Conservation (phyloP, 2,888 invertebrate species). For the Synergus gifuensis region DNA sequence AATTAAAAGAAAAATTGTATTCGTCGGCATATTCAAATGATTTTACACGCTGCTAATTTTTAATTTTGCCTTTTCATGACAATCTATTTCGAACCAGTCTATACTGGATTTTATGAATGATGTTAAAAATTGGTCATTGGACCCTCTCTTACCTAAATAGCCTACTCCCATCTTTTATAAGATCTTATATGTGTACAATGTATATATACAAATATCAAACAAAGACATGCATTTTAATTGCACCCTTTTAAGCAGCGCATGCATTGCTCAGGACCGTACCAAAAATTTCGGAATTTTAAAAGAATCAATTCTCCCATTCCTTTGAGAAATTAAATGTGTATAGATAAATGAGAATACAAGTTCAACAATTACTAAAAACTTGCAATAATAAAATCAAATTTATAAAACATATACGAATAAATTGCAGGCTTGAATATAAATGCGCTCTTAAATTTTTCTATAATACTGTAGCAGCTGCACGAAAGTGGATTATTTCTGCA, state of each 20-base stretch:
- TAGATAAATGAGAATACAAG: neutral
- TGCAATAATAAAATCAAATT: neutral
- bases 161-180: neutral
- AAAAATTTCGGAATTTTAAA: neutral
- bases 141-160: neutral
- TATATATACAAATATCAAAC: too few species aligned
- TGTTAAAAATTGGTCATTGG: neutral
- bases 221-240: neutral
- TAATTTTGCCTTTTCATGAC: neutral
- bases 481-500: neutral
- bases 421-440: neutral
- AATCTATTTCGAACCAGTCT: neutral
- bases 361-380: neutral
- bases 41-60: neutral
- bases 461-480: neutral
- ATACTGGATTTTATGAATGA: neutral
- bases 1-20: too few species aligned
- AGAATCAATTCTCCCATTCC: neutral
- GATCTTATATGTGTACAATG: neutral
- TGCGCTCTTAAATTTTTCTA: neutral
- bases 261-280: constrained; percentile 7
- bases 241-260: neutral
- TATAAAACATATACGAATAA: neutral
- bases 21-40: neutral
- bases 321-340: neutral